Base-by-base conservation (phyloP, 2,888 invertebrate species). In the Leptodirus hochenwartii region DNA sequence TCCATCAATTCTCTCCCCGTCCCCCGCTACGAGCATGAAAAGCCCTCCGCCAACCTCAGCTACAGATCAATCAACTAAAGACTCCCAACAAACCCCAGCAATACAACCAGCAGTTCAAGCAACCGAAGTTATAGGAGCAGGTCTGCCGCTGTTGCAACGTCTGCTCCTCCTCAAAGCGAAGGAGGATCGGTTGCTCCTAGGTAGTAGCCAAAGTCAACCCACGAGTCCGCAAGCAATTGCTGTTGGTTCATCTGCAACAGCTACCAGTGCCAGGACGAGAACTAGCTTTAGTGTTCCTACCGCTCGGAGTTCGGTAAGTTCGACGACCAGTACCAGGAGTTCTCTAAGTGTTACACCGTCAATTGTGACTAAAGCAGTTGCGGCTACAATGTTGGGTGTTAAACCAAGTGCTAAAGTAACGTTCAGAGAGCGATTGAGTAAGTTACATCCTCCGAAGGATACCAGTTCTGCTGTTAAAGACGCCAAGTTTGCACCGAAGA, bases 91-190 rank as follows among this genome's bases (percentile, higher is more conserved):
- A 56, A 42, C 54, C 51, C 58, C 34, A 8, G 35, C 33, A 16
- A 24, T 32, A 29, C 9, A 8, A 15, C 43, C 15, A 41, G 41
- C 17, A 39, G 43, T 6, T 35, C 29, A 32, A 13, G 14, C 37
- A n/a, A 45, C 64, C 9, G 73, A 75, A 53, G 62, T 72, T 9
- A 66, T 73, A 32, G 75, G 74, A 27, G 70, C 70, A 37, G 73
- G 73, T 28, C 60, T 81, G 29, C 77, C 81, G 4, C 61, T 82
- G 4, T 53, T 78, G 14, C 80, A 84, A 51, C 62, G 81, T 38
- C 61, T 82, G 35, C 60, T 79, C 14, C 57, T 79, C 37, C 59
- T 81, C 26, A 80, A 81, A 59, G 71, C 75, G 16, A 78, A 76
- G 54, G 74, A 74, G 51, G 80, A 79, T 40, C 58, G 60, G 36